These are phyloP conservation scores for Syrista parreyssii DNA, from an alignment of 2,888 invertebrate species.

Conservation along the genomic window DNA sequence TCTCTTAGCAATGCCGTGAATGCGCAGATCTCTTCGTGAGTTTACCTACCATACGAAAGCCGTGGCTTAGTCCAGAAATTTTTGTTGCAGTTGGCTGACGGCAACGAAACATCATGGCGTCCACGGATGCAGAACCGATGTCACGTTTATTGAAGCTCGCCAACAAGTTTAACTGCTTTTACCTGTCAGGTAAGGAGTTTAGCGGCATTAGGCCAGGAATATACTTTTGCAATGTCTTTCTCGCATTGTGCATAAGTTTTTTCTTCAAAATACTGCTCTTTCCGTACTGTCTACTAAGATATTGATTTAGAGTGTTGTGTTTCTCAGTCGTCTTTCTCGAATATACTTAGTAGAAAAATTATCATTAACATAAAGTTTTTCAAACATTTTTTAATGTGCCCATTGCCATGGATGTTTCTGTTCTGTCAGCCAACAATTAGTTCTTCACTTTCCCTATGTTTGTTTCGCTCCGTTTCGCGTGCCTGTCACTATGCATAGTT, in stretches of 20 bases:
- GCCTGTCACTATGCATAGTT: not conserved
- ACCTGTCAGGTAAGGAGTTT: constrained; percentile 79
- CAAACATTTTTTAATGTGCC: not conserved
- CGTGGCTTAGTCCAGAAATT: constrained; percentile 19
- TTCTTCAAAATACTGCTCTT: constrained; percentile 37
- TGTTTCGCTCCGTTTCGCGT: not conserved
- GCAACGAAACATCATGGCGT: constrained; percentile 62
- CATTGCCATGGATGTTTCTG: not conserved
- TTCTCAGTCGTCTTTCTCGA: constrained; percentile 25
- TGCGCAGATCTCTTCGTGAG: not conserved
- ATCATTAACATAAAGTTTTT: not conserved
- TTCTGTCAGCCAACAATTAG: not conserved
- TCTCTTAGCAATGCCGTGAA: not conserved
- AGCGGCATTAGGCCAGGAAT: constrained; percentile 11
- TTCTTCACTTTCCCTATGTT: not conserved
- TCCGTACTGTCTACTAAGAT: constrained; percentile 42
- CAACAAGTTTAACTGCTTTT: constrained; percentile 90
- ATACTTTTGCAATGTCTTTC: constrained; percentile 21
- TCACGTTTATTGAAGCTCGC: constrained; percentile 83
- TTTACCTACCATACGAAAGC: not conserved
- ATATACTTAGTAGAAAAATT: not conserved
- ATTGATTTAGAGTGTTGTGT: constrained; percentile 56
- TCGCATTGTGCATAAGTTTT: constrained; percentile 34
- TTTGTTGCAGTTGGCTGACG: constrained; percentile 49
- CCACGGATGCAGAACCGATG: constrained; percentile 68